Conservation (phyloP, 2,888 invertebrate species). For the Sycophila texana region DNA sequence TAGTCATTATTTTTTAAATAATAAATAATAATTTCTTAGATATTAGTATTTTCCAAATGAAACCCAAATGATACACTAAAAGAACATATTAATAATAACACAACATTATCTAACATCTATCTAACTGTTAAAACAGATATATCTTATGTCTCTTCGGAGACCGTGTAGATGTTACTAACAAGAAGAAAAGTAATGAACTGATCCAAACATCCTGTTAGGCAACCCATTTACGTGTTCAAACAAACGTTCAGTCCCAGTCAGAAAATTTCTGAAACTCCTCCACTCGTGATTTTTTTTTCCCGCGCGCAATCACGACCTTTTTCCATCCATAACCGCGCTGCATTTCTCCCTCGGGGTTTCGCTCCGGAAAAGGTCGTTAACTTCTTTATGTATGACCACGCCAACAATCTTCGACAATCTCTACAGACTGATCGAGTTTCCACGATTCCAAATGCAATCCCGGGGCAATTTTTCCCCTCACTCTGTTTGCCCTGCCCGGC, state of each 20-base stretch:
- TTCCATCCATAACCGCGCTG: background rate
- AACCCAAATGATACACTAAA: no score
- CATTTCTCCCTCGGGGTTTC: no score
- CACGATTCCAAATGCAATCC: slow-evolving; percentile 15
- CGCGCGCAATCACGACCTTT: background rate
- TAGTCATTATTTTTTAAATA: no score
- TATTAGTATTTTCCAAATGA: no score
- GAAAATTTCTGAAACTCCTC: background rate
- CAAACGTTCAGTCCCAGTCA: background rate
- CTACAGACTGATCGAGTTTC: slow-evolving; percentile 33
- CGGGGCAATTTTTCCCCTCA: background rate
- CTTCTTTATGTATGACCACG: background rate
- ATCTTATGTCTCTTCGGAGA: background rate
- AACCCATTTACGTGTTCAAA: slow-evolving; percentile 16
- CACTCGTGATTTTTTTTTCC: background rate
- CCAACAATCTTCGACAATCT: slow-evolving; percentile 24
- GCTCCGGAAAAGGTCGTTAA: background rate
- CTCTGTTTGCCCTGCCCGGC: background rate
- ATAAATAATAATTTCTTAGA: no score
- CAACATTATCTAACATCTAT: no score
- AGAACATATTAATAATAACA: no score
- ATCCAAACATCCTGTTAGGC: background rate
- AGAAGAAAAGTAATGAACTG: background rate
- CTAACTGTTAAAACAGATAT: background rate
- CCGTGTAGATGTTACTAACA: background rate